These are phyloP conservation scores for Lordiphosa collinella DNA, from an alignment of 1,140 invertebrate species.

Conservation along the genomic window DNA sequence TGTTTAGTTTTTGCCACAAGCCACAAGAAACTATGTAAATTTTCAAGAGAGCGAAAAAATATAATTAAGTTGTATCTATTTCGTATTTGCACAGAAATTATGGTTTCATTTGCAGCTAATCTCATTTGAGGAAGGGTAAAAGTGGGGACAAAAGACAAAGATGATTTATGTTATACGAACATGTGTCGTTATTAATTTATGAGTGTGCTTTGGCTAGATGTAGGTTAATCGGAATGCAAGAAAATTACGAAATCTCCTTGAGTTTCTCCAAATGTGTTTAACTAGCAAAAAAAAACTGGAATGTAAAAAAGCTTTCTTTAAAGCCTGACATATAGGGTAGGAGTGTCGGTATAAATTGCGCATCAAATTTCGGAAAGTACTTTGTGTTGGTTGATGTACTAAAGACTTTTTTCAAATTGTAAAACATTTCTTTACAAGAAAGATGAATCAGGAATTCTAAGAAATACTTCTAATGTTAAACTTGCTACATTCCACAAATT, in stretches of 20 bases:
- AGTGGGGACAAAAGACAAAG: conserved; percentile 6
- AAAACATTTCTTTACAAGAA: no score
- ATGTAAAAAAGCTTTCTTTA: no score
- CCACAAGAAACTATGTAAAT: conserved; percentile 28
- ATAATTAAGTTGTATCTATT: conserved; percentile 58
- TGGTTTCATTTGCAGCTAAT: conserved; percentile 48
- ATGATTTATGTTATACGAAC: conserved; percentile 22
- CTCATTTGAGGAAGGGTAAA: conserved; percentile 28
- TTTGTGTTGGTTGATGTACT: no score
- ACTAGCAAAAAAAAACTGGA: no score
- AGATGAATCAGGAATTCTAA: no score
- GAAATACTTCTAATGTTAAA: not conserved
- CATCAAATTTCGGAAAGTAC: no score
- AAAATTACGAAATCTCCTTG: not conserved
- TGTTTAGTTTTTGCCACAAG: conserved; percentile 2
- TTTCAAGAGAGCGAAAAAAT: conserved; percentile 11
- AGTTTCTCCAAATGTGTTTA: no score
- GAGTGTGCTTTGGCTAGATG: not conserved
- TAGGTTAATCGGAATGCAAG: conserved; percentile 1
- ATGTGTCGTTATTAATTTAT: conserved; percentile 3
- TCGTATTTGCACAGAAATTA: conserved; percentile 33
- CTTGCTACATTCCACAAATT: not conserved
- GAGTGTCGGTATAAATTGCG: no score
- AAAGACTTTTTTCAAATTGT: no score
- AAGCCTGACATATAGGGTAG: no score